phyloP scores from a whole-genome alignment of 2,888 invertebrate species.

The Autographa gamma region DNA sequence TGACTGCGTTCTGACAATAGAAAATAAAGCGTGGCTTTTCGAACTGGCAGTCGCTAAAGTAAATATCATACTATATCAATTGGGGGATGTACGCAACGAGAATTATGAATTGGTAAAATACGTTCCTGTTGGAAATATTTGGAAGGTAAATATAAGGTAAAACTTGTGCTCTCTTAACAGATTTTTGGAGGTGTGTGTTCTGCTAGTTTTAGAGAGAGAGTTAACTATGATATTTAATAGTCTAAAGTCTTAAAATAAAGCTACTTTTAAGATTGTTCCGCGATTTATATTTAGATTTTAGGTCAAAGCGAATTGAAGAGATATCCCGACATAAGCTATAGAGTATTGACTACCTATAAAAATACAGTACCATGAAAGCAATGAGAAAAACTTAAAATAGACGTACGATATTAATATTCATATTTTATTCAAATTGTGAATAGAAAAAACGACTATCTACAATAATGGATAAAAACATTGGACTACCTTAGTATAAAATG shows the following conservation, averaged over 20 bases:
- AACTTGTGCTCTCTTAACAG: not conserved
- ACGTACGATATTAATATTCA: too few species aligned
- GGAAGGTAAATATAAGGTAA: not conserved
- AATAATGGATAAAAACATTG: too few species aligned
- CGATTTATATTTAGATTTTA: too few species aligned
- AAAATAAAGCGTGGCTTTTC: slow-evolving; percentile 45
- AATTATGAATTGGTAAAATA: slow-evolving; percentile 46
- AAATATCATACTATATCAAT: slow-evolving; percentile 56
- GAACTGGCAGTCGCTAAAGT: slow-evolving; percentile 44
- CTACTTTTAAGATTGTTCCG: too few species aligned
- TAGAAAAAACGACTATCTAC: not conserved
- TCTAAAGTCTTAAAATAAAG: too few species aligned
- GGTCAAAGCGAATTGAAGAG: too few species aligned
- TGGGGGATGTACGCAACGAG: slow-evolving; percentile 50
- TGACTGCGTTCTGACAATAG: slow-evolving; percentile 45
- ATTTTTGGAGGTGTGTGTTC: not conserved
- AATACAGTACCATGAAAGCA: too few species aligned
- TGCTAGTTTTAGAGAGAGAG: too few species aligned
- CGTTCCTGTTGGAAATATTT: not conserved
- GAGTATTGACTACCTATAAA: too few species aligned
- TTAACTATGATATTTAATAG: too few species aligned
- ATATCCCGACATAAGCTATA: too few species aligned
- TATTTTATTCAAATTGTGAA: not conserved
- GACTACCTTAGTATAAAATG: not conserved
- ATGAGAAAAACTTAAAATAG: too few species aligned